phyloP scores from a whole-genome alignment of 2,888 invertebrate species.

The Ptychoptera albimana region DNA sequence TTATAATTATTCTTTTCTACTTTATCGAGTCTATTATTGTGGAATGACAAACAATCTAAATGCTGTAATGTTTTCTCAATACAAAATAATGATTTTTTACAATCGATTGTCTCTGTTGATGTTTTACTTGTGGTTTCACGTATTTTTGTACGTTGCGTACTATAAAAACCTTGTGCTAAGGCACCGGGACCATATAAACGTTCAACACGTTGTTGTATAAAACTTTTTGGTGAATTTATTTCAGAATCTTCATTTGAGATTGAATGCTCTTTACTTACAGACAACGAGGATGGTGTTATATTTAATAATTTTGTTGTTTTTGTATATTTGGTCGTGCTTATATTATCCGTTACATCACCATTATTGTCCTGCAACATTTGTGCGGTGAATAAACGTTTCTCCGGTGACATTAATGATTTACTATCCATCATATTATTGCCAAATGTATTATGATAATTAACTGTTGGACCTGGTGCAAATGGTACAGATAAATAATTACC shows the following conservation, averaged over 20 bases:
- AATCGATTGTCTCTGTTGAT: background rate
- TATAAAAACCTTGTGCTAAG: conserved; percentile 69
- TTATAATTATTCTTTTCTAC: too few species aligned
- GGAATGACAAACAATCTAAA: too few species aligned
- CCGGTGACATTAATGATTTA: conserved; percentile 6
- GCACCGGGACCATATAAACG: conserved; percentile 77
- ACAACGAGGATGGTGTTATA: conserved; percentile 3
- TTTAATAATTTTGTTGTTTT: conserved; percentile 1
- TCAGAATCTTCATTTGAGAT: conserved; percentile 9
- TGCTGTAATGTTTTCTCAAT: too few species aligned
- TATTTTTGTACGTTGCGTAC: conserved; percentile 31
- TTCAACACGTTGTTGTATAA: conserved; percentile 79
- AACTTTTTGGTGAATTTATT: conserved; percentile 44
- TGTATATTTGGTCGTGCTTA: conserved; percentile 5
- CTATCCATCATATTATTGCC: conserved; percentile 9
- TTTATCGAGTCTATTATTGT: too few species aligned
- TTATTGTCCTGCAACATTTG: conserved; percentile 1
- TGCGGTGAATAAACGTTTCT: conserved; percentile 5
- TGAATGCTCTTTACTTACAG: background rate
- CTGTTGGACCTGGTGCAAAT: conserved; percentile 10
- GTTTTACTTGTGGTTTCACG: conserved; percentile 14
- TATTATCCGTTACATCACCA: conserved; percentile 11
- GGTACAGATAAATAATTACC: conserved; percentile 41
- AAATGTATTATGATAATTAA: conserved; percentile 2
- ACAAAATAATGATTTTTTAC: too few species aligned